These are phyloP conservation scores for Loxodonta africana DNA, from an alignment of 2,113 vertebrate species.

Conservation along the genomic window DNA sequence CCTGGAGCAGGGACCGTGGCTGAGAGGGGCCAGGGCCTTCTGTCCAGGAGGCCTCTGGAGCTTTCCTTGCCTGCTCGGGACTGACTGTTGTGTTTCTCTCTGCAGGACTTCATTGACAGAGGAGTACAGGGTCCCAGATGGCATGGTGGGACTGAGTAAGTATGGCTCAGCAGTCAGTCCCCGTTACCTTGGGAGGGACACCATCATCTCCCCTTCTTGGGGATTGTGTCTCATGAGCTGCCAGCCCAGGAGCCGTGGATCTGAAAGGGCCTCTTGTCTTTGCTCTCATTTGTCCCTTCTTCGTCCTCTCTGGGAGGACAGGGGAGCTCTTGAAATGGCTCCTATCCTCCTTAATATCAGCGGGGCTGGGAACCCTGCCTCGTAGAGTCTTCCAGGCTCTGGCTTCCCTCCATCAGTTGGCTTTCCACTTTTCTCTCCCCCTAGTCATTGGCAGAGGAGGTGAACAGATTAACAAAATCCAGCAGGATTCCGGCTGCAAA, in stretches of 20 bases:
- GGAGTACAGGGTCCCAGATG: constrained; percentile 95
- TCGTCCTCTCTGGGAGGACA: rapidly evolving
- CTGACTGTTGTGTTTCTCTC: constrained; percentile 58
- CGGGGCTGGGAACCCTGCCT: neutral
- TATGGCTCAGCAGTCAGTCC: constrained; percentile 71
- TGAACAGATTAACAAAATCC: constrained; percentile 98
- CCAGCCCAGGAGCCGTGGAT: neutral
- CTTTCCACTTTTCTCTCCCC: constrained; percentile 42
- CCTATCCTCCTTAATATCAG: too few relatives aligned
- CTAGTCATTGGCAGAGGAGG: constrained; percentile 96
- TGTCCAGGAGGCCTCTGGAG: neutral
- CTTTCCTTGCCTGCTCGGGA: neutral
- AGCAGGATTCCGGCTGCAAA: constrained; percentile 97
- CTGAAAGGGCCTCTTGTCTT: neutral
- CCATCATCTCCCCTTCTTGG: neutral
- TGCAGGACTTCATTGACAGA: constrained; percentile 92
- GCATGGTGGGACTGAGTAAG: constrained; percentile 98
- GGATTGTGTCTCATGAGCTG: neutral
- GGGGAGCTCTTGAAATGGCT: neutral
- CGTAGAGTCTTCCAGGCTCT: rapidly evolving
- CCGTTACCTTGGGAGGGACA: neutral
- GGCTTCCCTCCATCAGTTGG: neutral
- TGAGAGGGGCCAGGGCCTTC: neutral
- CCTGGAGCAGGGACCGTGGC: neutral
- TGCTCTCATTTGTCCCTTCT: neutral